Percentiles rank a stretch among this genome's conserved stretches.
Conservation (phyloP, 2,888 invertebrate species). For the Spilarctia lutea region DNA sequence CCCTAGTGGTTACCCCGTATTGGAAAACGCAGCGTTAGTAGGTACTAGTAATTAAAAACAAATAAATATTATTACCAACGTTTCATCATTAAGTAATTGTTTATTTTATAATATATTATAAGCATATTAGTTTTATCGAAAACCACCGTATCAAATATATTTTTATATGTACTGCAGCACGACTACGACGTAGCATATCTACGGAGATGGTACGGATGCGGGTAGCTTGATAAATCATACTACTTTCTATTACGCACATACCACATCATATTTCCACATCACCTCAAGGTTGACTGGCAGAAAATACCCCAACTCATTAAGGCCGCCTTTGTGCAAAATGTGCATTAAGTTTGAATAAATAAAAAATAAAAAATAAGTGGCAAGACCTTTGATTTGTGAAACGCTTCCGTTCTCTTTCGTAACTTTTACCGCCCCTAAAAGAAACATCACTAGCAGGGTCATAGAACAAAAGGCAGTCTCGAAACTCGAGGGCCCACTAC, state of each 20-base stretch:
- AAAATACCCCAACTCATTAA: too few relatives aligned
- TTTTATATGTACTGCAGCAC: too few relatives aligned
- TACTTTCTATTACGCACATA: too few relatives aligned
- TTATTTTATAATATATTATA: neutral
- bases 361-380: too few relatives aligned
- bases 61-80: neutral
- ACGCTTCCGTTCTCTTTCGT: conserved; percentile 17
- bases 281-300: too few relatives aligned
- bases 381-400: neutral
- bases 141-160: too few relatives aligned
- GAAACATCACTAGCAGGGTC: conserved; percentile 71
- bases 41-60: neutral
- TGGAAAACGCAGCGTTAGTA: too few relatives aligned
- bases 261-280: too few relatives aligned
- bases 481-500: conserved; percentile 71
- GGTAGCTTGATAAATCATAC: conserved; percentile 28
- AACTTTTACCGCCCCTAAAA: conserved; percentile 54
- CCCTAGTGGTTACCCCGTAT: too few relatives aligned
- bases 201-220: conserved; percentile 27
- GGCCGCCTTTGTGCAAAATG: too few relatives aligned
- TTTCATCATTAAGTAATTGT: neutral
- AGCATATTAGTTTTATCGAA: too few relatives aligned
- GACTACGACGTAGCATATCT: conserved; percentile 31
- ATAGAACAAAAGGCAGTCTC: conserved; percentile 72
- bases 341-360: too few relatives aligned